Evolutionary conservation across 2,797 vertebrate genomes (phyloP).

Genomic region (Cichlasoma orientale): DNA sequence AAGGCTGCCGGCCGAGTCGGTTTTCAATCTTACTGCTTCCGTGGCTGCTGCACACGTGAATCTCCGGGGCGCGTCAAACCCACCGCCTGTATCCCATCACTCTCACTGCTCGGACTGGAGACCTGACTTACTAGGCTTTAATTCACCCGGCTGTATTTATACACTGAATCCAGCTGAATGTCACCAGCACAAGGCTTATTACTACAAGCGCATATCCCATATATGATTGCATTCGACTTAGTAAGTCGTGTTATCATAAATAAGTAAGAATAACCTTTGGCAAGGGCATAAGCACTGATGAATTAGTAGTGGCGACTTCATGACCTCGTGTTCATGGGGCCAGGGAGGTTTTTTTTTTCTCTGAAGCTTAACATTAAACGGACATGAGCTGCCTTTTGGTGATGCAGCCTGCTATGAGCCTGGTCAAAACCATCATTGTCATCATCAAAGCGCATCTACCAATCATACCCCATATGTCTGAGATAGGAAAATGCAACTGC

Average conservation of each 20-base stretch:
- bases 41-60: constrained; percentile 26
- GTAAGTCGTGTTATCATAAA: constrained; percentile 49
- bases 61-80: constrained; percentile 56
- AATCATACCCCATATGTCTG: constrained; percentile 44
- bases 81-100: constrained; percentile 45
- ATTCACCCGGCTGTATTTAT: constrained; percentile 59
- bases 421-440: constrained; percentile 52
- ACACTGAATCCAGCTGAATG: constrained; percentile 36
- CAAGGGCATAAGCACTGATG: constrained; percentile 54
- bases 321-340: constrained; percentile 46
- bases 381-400: constrained; percentile 62
- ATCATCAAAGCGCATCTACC: constrained; percentile 32
- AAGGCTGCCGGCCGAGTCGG: constrained; percentile 15
- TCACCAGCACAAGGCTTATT: constrained; percentile 20
- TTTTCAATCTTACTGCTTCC: constrained; percentile 41
- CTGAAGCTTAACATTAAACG: constrained; percentile 57
- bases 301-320: constrained; percentile 57
- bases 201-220: constrained; percentile 34
- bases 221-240: constrained; percentile 44
- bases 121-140: constrained; percentile 48
- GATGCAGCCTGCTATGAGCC: constrained; percentile 36
- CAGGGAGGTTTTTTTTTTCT: constrained; percentile 26
- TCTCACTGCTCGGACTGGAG: constrained; percentile 37
- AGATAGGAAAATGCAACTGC: constrained; percentile 29
- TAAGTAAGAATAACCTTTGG: constrained; percentile 55